Evolutionary conservation across 2,888 invertebrate species (phyloP).

Genomic region (Philaethria dido): DNA sequence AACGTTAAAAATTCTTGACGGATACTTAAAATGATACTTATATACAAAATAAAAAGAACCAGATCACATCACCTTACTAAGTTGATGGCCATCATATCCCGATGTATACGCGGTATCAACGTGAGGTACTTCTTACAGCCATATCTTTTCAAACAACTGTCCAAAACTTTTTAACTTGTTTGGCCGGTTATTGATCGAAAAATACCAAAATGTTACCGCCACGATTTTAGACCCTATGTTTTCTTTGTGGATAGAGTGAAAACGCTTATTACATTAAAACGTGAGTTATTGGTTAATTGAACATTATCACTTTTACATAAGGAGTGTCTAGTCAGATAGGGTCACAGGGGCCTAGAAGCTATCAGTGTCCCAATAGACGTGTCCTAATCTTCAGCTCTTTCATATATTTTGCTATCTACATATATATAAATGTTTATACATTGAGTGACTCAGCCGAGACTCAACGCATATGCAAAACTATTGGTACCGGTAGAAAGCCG

Average conservation of each 20-base stretch:
- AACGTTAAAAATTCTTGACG: neutral
- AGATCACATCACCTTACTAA: conserved; percentile 40
- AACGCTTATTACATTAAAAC: too few species aligned
- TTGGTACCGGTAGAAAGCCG: too few species aligned
- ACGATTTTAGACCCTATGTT: conserved; percentile 46
- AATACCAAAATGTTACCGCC: conserved; percentile 43
- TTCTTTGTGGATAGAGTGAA: conserved; percentile 35
- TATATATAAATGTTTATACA: too few species aligned
- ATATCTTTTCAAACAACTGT: conserved; percentile 57
- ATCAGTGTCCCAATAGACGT: too few species aligned
- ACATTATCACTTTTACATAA: too few species aligned
- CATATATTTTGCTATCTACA: too few species aligned
- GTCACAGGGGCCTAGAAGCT: too few species aligned
- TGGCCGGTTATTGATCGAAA: conserved; percentile 57
- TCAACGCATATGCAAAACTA: too few species aligned
- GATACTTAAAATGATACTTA: neutral
- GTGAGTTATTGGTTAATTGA: too few species aligned
- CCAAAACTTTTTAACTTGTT: conserved; percentile 61
- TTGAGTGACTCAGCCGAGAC: too few species aligned
- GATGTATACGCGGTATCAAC: conserved; percentile 41
- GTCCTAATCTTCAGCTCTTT: too few species aligned
- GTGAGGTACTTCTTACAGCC: conserved; percentile 43
- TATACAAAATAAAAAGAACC: conserved; percentile 21
- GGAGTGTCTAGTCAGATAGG: too few species aligned
- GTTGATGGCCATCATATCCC: conserved; percentile 44